Evolutionary conservation across 2,888 invertebrate genomes (phyloP).

Genomic region (Tenthredo distinguenda): DNA sequence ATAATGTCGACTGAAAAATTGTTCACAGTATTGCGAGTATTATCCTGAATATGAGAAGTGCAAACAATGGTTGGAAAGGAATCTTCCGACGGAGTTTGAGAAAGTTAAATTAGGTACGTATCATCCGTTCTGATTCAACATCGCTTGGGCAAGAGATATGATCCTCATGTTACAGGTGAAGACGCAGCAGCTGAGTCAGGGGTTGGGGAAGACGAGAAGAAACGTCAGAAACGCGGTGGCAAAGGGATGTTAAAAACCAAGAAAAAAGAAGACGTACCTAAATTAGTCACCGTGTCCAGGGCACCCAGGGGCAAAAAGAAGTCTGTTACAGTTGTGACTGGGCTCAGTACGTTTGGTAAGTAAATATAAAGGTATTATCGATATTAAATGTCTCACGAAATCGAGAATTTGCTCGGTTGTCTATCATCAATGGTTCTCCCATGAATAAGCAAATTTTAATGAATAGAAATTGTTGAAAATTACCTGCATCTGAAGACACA

Average conservation of each 20-base stretch:
- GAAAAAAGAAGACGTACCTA: constrained; percentile 95
- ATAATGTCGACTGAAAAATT: constrained; percentile 35
- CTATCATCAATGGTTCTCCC: background rate
- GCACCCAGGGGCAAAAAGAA: constrained; percentile 99
- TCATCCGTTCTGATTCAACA: background rate
- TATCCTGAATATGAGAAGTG: constrained; percentile 99
- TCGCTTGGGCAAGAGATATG: background rate
- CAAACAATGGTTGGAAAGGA: constrained; percentile 96
- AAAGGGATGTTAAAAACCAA: constrained; percentile 97
- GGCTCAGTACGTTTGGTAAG: constrained; percentile 95
- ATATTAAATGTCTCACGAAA: background rate
- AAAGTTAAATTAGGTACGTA: constrained; percentile 87
- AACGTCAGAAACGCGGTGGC: constrained; percentile 97
- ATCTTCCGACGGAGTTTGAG: constrained; percentile 96
- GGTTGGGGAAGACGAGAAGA: constrained; percentile 94
- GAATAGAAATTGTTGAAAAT: background rate
- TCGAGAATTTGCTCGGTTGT: background rate
- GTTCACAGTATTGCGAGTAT: constrained; percentile 94
- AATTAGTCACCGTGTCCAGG: constrained; percentile 90
- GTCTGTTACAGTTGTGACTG: constrained; percentile 98
- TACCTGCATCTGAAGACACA: background rate
- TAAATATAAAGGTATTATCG: constrained; percentile 6
- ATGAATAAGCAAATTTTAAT: background rate
- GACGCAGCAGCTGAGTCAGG: constrained; percentile 83
- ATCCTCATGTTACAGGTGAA: constrained; percentile 66